Conservation (phyloP, 2,888 invertebrate species). For the Hedychridium roseum region DNA sequence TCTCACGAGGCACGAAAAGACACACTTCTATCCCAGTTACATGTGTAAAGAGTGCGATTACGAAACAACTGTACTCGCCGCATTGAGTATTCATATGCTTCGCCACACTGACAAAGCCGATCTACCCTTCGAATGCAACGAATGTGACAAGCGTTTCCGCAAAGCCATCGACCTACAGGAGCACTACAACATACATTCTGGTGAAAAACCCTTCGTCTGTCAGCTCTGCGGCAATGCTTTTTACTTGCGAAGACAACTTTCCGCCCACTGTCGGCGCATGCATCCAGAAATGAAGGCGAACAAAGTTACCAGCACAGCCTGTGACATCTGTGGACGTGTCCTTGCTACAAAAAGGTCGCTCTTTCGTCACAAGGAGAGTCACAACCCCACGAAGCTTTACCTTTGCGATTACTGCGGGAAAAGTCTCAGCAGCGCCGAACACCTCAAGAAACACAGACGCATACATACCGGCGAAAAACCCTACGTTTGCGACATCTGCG, state of each 20-base stretch:
- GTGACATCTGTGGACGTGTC: slow-evolving; percentile 59
- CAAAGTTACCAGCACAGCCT: slow-evolving; percentile 57
- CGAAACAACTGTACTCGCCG: slow-evolving; percentile 57
- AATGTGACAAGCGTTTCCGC: slow-evolving; percentile 57
- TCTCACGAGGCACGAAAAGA: slow-evolving; percentile 59
- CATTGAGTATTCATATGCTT: slow-evolving; percentile 56
- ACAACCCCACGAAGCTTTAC: slow-evolving; percentile 60
- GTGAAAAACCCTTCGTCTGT: slow-evolving; percentile 58
- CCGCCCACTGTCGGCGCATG: slow-evolving; percentile 54
- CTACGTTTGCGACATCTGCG: slow-evolving; percentile 64
- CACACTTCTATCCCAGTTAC: slow-evolving; percentile 58
- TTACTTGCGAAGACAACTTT: slow-evolving; percentile 53
- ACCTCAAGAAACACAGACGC: slow-evolving; percentile 64
- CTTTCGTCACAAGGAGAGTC: slow-evolving; percentile 57
- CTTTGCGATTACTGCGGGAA: slow-evolving; percentile 67
- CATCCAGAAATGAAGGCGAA: slow-evolving; percentile 59
- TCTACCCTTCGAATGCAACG: slow-evolving; percentile 56
- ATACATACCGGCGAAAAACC: slow-evolving; percentile 69
- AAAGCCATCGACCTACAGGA: slow-evolving; percentile 58
- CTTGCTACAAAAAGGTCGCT: slow-evolving; percentile 57
- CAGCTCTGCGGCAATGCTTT: slow-evolving; percentile 52
- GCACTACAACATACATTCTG: slow-evolving; percentile 60
- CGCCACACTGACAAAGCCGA: slow-evolving; percentile 55
- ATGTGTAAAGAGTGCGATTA: slow-evolving; percentile 60
- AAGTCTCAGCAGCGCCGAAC: slow-evolving; percentile 64